These are phyloP conservation scores for Heliconius hewitsoni DNA, from an alignment of 1,140 invertebrate species.

Conservation along the genomic window DNA sequence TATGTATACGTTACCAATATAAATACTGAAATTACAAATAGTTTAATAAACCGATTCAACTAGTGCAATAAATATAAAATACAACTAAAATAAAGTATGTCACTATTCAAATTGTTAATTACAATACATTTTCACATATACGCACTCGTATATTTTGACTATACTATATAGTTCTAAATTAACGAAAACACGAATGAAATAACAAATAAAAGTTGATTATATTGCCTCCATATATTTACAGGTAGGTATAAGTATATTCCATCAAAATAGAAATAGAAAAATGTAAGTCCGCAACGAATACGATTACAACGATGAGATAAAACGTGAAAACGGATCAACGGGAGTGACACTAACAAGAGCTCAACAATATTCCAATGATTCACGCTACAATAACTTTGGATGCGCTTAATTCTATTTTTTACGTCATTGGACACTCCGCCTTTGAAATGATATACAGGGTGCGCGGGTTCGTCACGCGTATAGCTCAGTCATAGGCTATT, in stretches of 20 bases:
- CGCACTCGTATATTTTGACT: neutral
- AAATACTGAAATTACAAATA: neutral
- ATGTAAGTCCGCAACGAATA: constrained; percentile 42
- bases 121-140: neutral
- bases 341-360: constrained; percentile 54
- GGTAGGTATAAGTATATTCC: neutral
- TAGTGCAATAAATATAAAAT: neutral
- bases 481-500: constrained; percentile 50
- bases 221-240: neutral
- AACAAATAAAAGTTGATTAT: neutral
- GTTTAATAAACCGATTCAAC: neutral
- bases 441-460: constrained; percentile 55
- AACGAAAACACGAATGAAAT: neutral
- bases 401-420: constrained; percentile 71
- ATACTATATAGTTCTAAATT: neutral
- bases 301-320: constrained; percentile 44
- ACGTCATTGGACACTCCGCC: constrained; percentile 54
- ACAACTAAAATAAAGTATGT: neutral
- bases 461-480: constrained; percentile 56
- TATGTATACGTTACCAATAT: no score
- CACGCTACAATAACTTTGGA: constrained; percentile 56
- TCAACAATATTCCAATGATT: constrained; percentile 62
- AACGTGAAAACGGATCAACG: constrained; percentile 46
- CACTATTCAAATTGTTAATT: neutral
- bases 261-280: constrained; percentile 32